Conservation (phyloP, 2,888 invertebrate species). For the Diadromus collaris region DNA sequence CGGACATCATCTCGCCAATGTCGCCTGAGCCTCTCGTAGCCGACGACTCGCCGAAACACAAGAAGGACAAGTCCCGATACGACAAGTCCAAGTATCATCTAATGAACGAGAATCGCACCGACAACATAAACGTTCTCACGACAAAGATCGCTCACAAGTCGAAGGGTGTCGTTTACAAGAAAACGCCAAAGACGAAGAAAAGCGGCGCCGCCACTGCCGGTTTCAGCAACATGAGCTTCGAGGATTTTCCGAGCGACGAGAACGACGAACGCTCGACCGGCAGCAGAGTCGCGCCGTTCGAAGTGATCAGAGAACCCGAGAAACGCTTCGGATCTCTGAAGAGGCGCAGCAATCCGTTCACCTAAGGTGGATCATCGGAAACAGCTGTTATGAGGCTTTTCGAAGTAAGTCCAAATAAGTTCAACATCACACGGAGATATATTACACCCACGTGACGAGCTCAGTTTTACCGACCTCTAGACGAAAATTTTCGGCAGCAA, state of each 20-base stretch:
- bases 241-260: conserved; percentile 87
- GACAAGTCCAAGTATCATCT: conserved; percentile 81
- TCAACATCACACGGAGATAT: conserved; percentile 4
- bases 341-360: conserved; percentile 80
- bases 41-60: conserved; percentile 72
- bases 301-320: conserved; percentile 82
- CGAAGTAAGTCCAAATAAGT: conserved; percentile 32
- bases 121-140: conserved; percentile 72
- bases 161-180: conserved; percentile 71
- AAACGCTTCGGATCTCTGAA: conserved; percentile 80
- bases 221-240: conserved; percentile 89
- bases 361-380: conserved; percentile 70
- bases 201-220: conserved; percentile 79
- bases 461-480: neutral
- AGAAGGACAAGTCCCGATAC: conserved; percentile 79
- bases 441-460: neutral
- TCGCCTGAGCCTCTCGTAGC: conserved; percentile 75
- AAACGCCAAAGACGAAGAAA: conserved; percentile 68
- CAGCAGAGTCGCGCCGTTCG: conserved; percentile 82
- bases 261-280: conserved; percentile 78
- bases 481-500: neutral
- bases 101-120: conserved; percentile 80
- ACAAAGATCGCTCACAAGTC: conserved; percentile 72
- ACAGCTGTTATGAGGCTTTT: conserved; percentile 55
- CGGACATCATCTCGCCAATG: conserved; percentile 70